Evolutionary conservation across 35 echinoderm and acorn worm genomes (phyloP), one percentile per base, ranked within the genome.

Genomic region (Amphiura filiformis): DNA sequence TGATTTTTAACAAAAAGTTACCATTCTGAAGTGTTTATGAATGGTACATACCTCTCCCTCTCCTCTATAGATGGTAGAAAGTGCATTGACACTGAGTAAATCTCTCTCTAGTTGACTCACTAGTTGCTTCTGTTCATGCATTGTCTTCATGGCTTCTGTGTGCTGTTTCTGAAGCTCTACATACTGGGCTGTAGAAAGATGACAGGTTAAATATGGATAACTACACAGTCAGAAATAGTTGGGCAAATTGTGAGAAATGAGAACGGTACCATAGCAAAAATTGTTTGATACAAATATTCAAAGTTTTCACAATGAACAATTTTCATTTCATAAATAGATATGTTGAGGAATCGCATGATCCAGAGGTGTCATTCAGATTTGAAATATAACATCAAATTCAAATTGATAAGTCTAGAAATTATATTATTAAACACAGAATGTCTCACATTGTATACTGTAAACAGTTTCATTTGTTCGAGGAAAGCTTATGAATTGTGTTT

Each of bases 31-130:
- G 41, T n/a, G n/a, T n/a, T n/a, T 17, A 47, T 47, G 41, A 17
- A 9, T 47, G 41, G 41, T 47, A 78, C 57, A 78, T 88, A 93
- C 95, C 92, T 97, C 95, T 77, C 95, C 95, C 82, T 97, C 95
- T 75, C 95, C 95, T 84, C 95, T 88, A 76, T 97, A 97, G 2
- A 88, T 80, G 23, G 91, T 90, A 37, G 94, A 92, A 2, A 97
- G 77, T 64, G 95, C 38, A 42, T 97, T 93, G 14, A 97, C 95
- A 91, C 91, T 97, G 0, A 93, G 32, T 1, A 97, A 89, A 56
- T 97, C 95, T 75, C 88, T 90, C 76, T 97, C 95, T 31, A 97
- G 86, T 57, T 97, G 89, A 22, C 81, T 80, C 23, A 97, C 87
- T 0, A 97, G 86, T 3, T 56, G 76, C 78, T 91, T 97, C 82